phyloP scores from a whole-genome alignment of 2,797 vertebrate genomes.

The Molossus molossus region DNA sequence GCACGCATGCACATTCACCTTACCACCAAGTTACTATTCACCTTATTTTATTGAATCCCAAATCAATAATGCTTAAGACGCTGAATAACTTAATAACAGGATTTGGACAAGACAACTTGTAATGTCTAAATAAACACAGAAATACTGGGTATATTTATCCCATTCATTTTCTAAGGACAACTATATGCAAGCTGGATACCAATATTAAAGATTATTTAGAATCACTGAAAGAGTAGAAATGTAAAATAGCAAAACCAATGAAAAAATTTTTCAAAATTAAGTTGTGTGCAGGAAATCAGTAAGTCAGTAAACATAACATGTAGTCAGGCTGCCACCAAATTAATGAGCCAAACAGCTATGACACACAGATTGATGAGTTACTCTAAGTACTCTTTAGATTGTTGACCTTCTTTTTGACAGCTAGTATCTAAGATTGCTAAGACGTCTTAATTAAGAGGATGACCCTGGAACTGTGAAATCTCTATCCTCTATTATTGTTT shows the following conservation, averaged over 20 bases:
- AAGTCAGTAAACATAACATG: constrained; percentile 57
- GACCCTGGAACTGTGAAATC: constrained; percentile 79
- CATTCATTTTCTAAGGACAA: not conserved
- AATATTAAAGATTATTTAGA: constrained; percentile 54
- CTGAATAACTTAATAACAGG: not conserved
- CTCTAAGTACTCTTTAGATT: constrained; percentile 73
- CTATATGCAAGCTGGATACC: not conserved
- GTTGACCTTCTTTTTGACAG: constrained; percentile 76
- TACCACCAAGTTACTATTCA: not conserved
- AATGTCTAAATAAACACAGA: not conserved
- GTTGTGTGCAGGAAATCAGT: constrained; percentile 68
- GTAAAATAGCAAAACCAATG: not conserved
- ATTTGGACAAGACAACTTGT: not conserved
- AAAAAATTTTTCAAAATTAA: constrained; percentile 63
- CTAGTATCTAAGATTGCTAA: constrained; percentile 74
- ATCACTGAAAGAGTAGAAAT: constrained; percentile 62
- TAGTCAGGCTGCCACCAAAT: constrained; percentile 70
- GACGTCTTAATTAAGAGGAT: constrained; percentile 85
- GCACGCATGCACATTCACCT: not conserved
- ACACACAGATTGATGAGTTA: constrained; percentile 77
- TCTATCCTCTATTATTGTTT: constrained; percentile 83
- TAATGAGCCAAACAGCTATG: constrained; percentile 80
- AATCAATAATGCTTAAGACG: not conserved
- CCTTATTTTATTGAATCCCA: not conserved
- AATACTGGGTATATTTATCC: not conserved